Conservation (phyloP, 2,888 invertebrate genomes). For the Mythimna loreyi region DNA sequence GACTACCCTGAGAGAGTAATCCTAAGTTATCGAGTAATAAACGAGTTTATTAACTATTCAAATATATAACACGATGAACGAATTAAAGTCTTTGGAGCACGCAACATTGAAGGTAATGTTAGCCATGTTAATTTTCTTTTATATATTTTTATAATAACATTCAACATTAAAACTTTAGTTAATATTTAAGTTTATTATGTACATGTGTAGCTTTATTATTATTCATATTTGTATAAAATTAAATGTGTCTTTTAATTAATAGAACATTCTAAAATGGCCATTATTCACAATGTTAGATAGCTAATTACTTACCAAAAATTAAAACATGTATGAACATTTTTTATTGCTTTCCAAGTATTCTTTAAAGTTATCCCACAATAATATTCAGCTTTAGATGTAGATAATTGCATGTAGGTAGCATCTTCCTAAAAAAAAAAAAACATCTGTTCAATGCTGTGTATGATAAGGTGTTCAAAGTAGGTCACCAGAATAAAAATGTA, state of each 20-base stretch:
- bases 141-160: conserved; percentile 1
- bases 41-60: conserved; percentile 42
- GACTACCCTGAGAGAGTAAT: conserved; percentile 23
- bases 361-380: neutral
- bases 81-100: conserved; percentile 98
- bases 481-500: conserved; percentile 1
- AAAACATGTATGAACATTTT: too few relatives aligned
- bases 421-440: neutral
- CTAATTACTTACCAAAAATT: neutral
- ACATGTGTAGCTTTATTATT: too few relatives aligned
- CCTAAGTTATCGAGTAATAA: conserved; percentile 42
- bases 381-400: neutral
- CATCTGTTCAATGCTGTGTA: neutral
- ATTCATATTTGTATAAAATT: too few relatives aligned
- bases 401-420: neutral
- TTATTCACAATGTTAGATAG: neutral
- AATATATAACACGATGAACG: conserved; percentile 93
- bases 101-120: conserved; percentile 96
- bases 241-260: too few relatives aligned
- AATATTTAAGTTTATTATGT: too few relatives aligned
- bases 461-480: neutral
- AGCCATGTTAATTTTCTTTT: conserved; percentile 58
- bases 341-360: neutral
- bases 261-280: conserved; percentile 20
- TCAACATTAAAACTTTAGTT: too few relatives aligned